Evolutionary conservation across 1,140 invertebrate genomes (phyloP), one percentile per base, ranked within the genome.

Genomic region (Asbolus verrucosus): DNA sequence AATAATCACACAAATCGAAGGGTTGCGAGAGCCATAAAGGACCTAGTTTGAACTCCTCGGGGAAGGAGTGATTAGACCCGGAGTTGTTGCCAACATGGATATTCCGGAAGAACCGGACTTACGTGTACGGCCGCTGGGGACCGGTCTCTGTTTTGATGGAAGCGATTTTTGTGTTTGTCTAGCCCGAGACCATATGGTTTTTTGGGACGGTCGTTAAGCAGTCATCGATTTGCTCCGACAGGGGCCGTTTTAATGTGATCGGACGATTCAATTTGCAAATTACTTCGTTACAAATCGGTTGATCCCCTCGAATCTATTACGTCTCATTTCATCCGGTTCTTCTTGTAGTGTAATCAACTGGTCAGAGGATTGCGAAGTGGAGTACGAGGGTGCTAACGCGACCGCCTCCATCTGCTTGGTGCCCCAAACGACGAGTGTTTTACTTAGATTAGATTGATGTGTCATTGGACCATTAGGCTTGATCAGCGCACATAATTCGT

Each of bases 221-320:
- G 16, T n/a, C n/a, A n/a, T n/a, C n/a, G n/a, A n/a, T 41, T 50
- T 50, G 46, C 27, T 1, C n/a, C n/a, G 11, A 54, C 46, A 27
- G 24, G 46, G 24, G 31, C 21, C 19, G 36, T 36, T 62, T 62
- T 16, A 73, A 59, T 31, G 60, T 15, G 69, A 75, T 75, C 71
- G 67, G 62, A 65, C 16, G 38, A 70, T 27, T 70, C 71, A 72
- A 74, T 74, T 74, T 74, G 71, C 73, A 74, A 74, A 74, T 74
- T 61, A 74, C 65, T 72, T 8, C 50, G 21, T 33, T 67, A 50
- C 69, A 70, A 67, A 73, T 70, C 67, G 60, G 33, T 18, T 27
- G 59, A 30, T 50, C 71, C 59, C 43, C 67, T 65, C 60, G 54
- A 16, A 31, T 68, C 65, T 43, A 67, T 73, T 73, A 65, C 15